A percentile compares a stretch with the other conserved stretches of the same genome.
phyloP scores from a whole-genome alignment of 2,113 vertebrate species.

The Vidua chalybeata region DNA sequence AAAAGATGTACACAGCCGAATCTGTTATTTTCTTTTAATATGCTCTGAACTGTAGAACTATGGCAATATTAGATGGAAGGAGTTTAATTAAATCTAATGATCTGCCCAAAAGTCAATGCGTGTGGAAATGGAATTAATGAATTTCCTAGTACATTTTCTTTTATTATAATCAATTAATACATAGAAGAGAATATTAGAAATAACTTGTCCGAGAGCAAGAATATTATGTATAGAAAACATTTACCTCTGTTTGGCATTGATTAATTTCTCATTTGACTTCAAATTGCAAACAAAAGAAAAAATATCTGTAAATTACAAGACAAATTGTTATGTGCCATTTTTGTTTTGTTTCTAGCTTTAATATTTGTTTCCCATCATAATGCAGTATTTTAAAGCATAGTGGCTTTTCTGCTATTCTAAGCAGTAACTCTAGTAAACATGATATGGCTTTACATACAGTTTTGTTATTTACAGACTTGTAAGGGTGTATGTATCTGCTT shows the following conservation, averaged over 20 bases:
- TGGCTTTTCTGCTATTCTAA: background rate
- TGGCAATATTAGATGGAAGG: constrained; percentile 3
- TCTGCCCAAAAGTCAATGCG: constrained; percentile 29
- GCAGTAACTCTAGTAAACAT: background rate
- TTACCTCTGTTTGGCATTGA: background rate
- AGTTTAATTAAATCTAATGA: constrained; percentile 60
- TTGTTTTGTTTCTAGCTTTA: background rate
- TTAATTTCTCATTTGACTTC: background rate
- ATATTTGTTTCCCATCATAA: background rate
- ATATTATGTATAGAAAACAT: constrained; percentile 5
- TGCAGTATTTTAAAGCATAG: background rate
- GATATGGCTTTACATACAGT: background rate
- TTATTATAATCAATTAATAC: constrained; percentile 30
- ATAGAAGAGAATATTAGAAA: background rate
- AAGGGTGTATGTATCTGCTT: background rate
- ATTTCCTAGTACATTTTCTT: constrained; percentile 32
- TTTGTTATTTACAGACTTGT: background rate
- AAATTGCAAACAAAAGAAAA: background rate
- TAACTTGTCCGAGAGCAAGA: background rate
- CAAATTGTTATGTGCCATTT: background rate
- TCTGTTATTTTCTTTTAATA: background rate
- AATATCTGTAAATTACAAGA: background rate
- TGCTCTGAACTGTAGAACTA: background rate
- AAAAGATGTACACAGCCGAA: background rate
- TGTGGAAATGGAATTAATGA: constrained; percentile 18